A percentile compares a stretch with the other conserved stretches of the same genome.
Conservation (phyloP, 2,113 vertebrate species). For the Lampris incognitus region DNA sequence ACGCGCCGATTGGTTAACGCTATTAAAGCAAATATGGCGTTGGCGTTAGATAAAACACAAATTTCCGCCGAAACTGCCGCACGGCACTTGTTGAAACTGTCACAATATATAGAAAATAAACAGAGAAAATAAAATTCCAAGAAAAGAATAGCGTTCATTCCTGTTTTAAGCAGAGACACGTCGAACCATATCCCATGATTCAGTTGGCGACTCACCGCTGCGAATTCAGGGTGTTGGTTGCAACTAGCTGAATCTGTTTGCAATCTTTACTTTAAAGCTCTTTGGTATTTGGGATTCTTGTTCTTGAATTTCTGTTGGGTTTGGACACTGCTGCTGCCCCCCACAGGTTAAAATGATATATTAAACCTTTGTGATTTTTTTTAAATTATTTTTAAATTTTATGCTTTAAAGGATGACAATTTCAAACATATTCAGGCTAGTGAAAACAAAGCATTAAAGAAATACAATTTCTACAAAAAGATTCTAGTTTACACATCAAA, state of each 20-base stretch:
- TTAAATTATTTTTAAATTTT: too few relatives aligned
- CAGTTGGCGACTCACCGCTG: not conserved
- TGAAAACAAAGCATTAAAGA: too few relatives aligned
- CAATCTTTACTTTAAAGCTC: not conserved
- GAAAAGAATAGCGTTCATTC: too few relatives aligned
- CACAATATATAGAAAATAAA: too few relatives aligned
- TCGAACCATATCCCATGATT: not conserved
- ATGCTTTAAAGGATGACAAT: too few relatives aligned
- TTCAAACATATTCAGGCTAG: too few relatives aligned
- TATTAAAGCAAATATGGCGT: slow-evolving; percentile 39
- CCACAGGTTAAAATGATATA: slow-evolving; percentile 13
- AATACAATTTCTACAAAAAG: too few relatives aligned
- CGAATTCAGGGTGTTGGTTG: not conserved
- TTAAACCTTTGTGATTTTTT: not conserved
- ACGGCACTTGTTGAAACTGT: too few relatives aligned
- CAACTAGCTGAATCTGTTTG: not conserved
- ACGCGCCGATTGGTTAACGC: not conserved
- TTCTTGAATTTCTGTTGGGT: slow-evolving; percentile 10
- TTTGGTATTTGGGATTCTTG: slow-evolving; percentile 20
- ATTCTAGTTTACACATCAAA: too few relatives aligned
- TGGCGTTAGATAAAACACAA: not conserved
- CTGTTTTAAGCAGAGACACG: not conserved
- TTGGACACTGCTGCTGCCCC: slow-evolving; percentile 29
- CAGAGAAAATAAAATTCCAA: too few relatives aligned
- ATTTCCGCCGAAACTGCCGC: too few relatives aligned